phyloP scores from a whole-genome alignment of 2,888 invertebrate genomes.

The Leptinotarsa tumamoca region DNA sequence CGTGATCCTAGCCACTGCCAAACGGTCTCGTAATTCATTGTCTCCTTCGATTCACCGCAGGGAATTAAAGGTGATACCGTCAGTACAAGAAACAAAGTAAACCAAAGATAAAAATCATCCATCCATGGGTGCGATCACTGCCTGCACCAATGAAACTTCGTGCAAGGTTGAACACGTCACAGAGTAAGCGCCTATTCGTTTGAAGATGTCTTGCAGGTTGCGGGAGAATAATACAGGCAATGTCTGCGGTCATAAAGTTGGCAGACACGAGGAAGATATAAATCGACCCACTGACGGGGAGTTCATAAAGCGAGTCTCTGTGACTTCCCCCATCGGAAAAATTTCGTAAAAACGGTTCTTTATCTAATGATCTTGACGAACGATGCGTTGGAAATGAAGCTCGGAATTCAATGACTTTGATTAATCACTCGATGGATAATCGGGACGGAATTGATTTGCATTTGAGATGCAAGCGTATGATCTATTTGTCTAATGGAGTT shows the following conservation, averaged over 20 bases:
- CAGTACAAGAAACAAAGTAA: neutral
- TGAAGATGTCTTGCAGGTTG: conserved; percentile 54
- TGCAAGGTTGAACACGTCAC: conserved; percentile 43
- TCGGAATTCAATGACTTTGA: neutral
- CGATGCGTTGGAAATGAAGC: conserved; percentile 4
- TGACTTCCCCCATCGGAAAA: conserved; percentile 34
- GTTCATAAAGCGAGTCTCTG: conserved; percentile 53
- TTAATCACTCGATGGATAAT: neutral
- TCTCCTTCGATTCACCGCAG: too few species aligned
- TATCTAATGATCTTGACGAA: conserved; percentile 8
- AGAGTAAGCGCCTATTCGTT: conserved; percentile 43
- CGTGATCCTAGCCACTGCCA: too few species aligned
- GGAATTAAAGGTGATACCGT: too few species aligned
- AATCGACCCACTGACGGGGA: conserved; percentile 61
- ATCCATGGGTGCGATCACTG: neutral
- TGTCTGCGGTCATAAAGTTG: conserved; percentile 61
- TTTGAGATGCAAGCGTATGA: neutral
- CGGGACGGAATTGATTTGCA: neutral
- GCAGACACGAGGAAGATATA: conserved; percentile 63
- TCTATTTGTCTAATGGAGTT: neutral
- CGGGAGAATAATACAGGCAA: conserved; percentile 55
- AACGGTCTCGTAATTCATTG: too few species aligned
- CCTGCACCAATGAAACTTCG: conserved; percentile 36
- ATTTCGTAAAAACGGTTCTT: conserved; percentile 22
- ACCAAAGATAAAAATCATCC: conserved; percentile 4